Evolutionary conservation across 2,888 invertebrate genomes (phyloP).

Genomic region (Volucella bombylans): DNA sequence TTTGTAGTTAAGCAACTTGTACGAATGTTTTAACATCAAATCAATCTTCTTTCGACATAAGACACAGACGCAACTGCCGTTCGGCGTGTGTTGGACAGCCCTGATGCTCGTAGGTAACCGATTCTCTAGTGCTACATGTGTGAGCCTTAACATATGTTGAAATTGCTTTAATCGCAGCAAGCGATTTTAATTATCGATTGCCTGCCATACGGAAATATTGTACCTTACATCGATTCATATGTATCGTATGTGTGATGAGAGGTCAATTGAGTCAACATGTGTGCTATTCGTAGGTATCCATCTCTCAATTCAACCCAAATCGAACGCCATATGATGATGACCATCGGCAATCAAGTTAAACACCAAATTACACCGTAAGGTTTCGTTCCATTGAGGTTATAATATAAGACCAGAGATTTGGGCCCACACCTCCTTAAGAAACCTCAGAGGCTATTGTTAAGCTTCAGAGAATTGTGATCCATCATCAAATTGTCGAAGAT

Average conservation of each 20-base stretch:
- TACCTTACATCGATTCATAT: constrained; percentile 7
- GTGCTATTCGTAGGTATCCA: neutral
- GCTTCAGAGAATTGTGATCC: constrained; percentile 53
- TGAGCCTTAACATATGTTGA: constrained; percentile 18
- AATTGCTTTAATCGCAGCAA: constrained; percentile 43
- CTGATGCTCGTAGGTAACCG: neutral
- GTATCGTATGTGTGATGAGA: constrained; percentile 16
- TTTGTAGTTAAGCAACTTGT: neutral
- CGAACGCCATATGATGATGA: constrained; percentile 35
- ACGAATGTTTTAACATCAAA: constrained; percentile 18
- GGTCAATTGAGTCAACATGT: constrained; percentile 35
- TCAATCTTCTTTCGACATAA: constrained; percentile 33
- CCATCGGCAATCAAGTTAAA: constrained; percentile 49
- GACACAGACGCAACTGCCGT: neutral
- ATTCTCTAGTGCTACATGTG: neutral
- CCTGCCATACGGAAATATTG: constrained; percentile 4
- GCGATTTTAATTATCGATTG: constrained; percentile 53
- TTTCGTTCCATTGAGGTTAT: constrained; percentile 23
- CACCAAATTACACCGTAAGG: constrained; percentile 49
- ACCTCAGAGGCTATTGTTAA: constrained; percentile 42
- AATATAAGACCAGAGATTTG: constrained; percentile 4
- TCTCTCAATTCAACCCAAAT: neutral
- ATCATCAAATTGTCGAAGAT: constrained; percentile 53
- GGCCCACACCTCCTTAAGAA: constrained; percentile 42
- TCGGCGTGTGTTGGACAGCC: too few species aligned